Percentiles rank a stretch among this genome's conserved stretches.
These are phyloP conservation scores for Todus mexicanus DNA, from an alignment of 2,797 vertebrate species.

Conservation along the genomic window DNA sequence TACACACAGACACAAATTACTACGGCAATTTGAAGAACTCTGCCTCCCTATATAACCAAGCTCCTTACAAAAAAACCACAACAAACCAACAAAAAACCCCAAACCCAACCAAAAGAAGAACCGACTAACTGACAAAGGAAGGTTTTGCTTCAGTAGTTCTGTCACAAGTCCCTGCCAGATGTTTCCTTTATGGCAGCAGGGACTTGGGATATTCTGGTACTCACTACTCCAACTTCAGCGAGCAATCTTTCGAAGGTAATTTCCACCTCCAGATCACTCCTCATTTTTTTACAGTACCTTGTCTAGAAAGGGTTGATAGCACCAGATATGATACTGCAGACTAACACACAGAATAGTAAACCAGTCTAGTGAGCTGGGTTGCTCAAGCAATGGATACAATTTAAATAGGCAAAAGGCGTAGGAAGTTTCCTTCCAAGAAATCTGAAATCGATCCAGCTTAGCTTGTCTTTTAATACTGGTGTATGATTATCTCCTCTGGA, in stretches of 20 bases:
- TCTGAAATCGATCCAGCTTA: neutral
- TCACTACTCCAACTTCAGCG: neutral
- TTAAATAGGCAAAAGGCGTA: neutral
- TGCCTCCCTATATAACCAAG: neutral
- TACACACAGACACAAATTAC: neutral
- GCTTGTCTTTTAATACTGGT: neutral
- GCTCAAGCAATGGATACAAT: neutral
- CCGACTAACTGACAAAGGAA: neutral
- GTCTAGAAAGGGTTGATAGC: neutral
- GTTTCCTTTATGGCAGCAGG: neutral
- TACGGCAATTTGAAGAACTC: neutral
- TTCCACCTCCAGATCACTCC: neutral
- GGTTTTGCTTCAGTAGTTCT: neutral
- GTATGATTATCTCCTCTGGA: neutral
- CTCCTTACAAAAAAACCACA: neutral
- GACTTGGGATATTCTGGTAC: neutral
- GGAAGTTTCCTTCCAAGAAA: neutral
- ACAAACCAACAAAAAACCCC: too few species aligned
- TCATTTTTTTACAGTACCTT: neutral
- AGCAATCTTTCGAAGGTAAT: neutral
- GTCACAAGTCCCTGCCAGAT: neutral
- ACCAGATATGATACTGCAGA: neutral
- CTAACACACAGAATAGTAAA: neutral
- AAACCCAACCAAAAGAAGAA: neutral
- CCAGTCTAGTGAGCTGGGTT: accelerated